These are phyloP conservation scores for Eretmocerus hayati DNA, from an alignment of 2,888 invertebrate species.

Conservation along the genomic window DNA sequence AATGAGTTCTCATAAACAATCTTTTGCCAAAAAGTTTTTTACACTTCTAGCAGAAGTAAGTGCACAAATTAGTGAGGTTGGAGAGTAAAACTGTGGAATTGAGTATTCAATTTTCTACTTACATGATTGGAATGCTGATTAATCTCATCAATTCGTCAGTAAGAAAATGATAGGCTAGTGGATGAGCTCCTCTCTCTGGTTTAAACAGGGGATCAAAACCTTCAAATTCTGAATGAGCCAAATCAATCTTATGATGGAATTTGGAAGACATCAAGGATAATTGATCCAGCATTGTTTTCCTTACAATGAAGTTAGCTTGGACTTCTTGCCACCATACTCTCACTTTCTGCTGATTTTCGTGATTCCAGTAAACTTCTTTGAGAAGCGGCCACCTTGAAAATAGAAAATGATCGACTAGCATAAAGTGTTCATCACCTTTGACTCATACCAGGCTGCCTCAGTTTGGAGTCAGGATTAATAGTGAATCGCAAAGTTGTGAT, in stretches of 20 bases:
- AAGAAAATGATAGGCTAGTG: slow-evolving; percentile 47
- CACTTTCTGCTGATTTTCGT: slow-evolving; percentile 26
- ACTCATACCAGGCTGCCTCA: too few species aligned
- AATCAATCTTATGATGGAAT: slow-evolving; percentile 47
- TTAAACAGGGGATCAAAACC: slow-evolving; percentile 45
- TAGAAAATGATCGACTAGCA: too few species aligned
- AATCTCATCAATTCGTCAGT: slow-evolving; percentile 44
- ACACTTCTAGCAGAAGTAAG: too few species aligned
- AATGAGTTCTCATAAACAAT: too few species aligned
- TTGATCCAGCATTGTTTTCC: slow-evolving; percentile 37
- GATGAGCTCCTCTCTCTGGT: slow-evolving; percentile 38
- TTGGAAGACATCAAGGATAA: slow-evolving; percentile 47
- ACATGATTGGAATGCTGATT: slow-evolving; percentile 33
- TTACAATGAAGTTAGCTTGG: slow-evolving; percentile 37
- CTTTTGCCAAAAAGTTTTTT: too few species aligned
- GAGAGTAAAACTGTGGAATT: too few species aligned
- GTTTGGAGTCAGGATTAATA: too few species aligned
- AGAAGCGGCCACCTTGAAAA: slow-evolving; percentile 50
- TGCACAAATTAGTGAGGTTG: too few species aligned
- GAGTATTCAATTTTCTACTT: slow-evolving; percentile 23
- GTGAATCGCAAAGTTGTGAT: too few species aligned
- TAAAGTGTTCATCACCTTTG: too few species aligned
- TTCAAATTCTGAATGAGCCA: slow-evolving; percentile 46
- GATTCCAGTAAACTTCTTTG: slow-evolving; percentile 36
- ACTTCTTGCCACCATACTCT: slow-evolving; percentile 44